phyloP scores from a whole-genome alignment of 2,888 invertebrate genomes.

The Neoaliturus tenellus region DNA sequence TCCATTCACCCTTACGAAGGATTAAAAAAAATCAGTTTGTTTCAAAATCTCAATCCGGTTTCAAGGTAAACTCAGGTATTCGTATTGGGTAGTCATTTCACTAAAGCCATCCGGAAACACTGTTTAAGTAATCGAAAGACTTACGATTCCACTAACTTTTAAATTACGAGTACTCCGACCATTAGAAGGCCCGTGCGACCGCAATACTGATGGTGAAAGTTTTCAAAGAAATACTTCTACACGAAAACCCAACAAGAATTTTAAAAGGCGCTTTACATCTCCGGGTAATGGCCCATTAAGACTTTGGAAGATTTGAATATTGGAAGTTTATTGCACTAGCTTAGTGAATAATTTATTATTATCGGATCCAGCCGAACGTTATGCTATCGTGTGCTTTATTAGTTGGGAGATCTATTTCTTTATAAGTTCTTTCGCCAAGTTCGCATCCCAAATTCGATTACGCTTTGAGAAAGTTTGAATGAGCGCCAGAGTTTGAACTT shows the following conservation, averaged over 20 bases:
- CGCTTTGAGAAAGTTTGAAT: constrained; percentile 3
- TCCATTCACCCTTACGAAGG: no score
- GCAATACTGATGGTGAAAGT: constrained; percentile 15
- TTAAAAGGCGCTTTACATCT: constrained; percentile 21
- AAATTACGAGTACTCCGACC: background rate
- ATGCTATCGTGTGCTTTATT: constrained; percentile 24
- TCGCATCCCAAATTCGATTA: constrained; percentile 12
- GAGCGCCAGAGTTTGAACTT: constrained; percentile 10
- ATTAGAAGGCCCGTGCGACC: background rate
- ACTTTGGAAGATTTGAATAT: constrained; percentile 43
- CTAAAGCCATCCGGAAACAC: no score
- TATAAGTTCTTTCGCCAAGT: background rate
- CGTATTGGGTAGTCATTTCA: no score
- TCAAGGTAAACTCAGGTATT: no score
- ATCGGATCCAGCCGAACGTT: background rate
- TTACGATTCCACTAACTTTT: background rate
- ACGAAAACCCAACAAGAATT: constrained; percentile 42
- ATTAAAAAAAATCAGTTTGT: no score
- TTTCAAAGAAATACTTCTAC: constrained; percentile 33
- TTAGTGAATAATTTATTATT: constrained; percentile 37
- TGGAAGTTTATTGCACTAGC: constrained; percentile 46
- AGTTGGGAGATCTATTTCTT: constrained; percentile 8
- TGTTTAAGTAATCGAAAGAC: background rate
- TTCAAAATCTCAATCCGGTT: no score
- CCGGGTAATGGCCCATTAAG: constrained; percentile 36